Evolutionary conservation across 2,888 invertebrate genomes (phyloP), one percentile per base, ranked within the genome.

Genomic region (Cetonia aurata): DNA sequence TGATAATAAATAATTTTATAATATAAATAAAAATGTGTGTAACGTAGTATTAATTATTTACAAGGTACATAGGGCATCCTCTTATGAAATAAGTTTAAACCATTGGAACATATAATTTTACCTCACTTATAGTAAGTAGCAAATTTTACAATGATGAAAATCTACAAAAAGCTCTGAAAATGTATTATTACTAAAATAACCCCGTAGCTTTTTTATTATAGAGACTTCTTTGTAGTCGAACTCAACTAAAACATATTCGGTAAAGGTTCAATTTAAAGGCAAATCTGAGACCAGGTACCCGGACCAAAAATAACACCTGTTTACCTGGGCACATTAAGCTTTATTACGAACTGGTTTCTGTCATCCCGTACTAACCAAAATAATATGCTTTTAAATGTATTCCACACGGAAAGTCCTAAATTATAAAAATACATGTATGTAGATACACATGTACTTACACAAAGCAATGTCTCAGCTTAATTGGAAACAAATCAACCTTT

Each of bases 301-400:
- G 33, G 48, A 1, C 48, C 33, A 37, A 62, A 62, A 62, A 62
- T 60, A 70, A 62, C 71, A 71, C 71, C 71, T 71, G 71, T 68
- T 71, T 68, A 68, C 71, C 71, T 67, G 50, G 50, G 9, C 42
- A 31, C 69, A 69, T 69, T 59, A 69, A 69, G 42, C 15, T 48
- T 57, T 44, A 69, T 69, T 69, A 66, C 66, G 13, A 67, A 48
- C 33, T 50, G 25, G 50, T 44, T 33, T 48, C 48, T 62, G 62
- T 62, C 62, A 50, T 62, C 62, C 50, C 50, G 15, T 50, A 12
- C 50, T 33, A 19, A 62, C 50, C 50, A 48, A 50, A 62, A 48
- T 62, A 62, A 50, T 13, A 48, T 17, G 10, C 44, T 13, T 33
- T 31, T 25, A 31, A 48, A 62, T 50, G 15, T 62, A 62, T 25